Evolutionary conservation across 1,140 invertebrate genomes (phyloP), one percentile per base, ranked within the genome.

Genomic region (Drosophila kurseongensis): DNA sequence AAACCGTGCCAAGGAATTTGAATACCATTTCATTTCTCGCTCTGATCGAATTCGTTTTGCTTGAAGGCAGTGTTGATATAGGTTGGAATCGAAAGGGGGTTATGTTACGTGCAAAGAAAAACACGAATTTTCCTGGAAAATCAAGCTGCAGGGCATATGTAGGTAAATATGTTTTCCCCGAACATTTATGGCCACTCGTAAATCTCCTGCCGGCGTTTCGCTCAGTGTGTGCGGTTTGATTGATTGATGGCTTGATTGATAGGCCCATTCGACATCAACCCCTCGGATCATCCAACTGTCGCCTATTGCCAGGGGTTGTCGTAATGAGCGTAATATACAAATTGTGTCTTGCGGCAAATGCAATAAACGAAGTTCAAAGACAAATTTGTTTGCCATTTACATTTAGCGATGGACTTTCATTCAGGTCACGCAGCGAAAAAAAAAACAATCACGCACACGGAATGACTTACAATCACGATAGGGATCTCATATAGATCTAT

Each of bases 181-280:
- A 38, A 44, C 51, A 51, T 57, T 45, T 55, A 71, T 55, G 41
- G 13, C 40, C 13, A 9, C 2, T 45, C 13, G 47, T 58, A 52
- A 65, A 42, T 75, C 54, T 54, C 48, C 60, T 45, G 47, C 3
- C 32, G 36, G 14, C 13, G 32, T 54, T 68, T 68, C 16, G 61
- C 35, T 45, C 48, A 66, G 47, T 68, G 65, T 63, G 61, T 32
- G 29, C 29, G 61, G 47, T 45, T 69, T 67, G 66, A 67, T 67
- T 67, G 50, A 54, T 67, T 59, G 79, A 75, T 78, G 32, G 75
- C 63, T 83, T 75, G 80, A 82, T 82, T 82, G 80, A 83, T 69
- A 42, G 41, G 42, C 16, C 35, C 61, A 14, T 65, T 36, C 60
- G 36, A 65, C 63, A 65, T 27, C 57, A 13, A 45, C 40, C 61